phyloP scores from a whole-genome alignment of 2,797 vertebrate genomes.

The Aphelocoma californica region DNA sequence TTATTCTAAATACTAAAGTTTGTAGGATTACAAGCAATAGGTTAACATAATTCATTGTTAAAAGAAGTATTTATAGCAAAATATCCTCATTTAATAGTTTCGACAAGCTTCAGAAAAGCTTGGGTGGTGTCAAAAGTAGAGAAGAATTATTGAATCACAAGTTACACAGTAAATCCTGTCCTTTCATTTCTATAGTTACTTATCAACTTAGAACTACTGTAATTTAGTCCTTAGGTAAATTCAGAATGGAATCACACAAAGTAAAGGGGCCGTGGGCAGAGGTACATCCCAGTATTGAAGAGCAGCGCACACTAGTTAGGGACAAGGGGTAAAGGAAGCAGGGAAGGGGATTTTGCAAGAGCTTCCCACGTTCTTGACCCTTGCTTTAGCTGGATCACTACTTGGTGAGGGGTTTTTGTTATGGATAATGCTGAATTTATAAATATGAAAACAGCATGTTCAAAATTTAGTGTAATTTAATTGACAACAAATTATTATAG shows the following conservation, averaged over 20 bases:
- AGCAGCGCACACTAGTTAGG: neutral
- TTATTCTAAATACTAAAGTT: neutral
- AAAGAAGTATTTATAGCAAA: neutral
- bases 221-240: neutral
- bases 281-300: neutral
- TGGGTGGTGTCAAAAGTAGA: neutral
- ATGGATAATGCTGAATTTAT: neutral
- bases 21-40: neutral
- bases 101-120: neutral
- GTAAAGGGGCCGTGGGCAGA: neutral
- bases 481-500: neutral
- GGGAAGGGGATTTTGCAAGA: neutral
- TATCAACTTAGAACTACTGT: neutral
- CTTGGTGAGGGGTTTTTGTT: neutral
- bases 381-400: neutral
- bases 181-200: neutral
- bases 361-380: neutral
- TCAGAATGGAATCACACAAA: neutral
- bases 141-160: neutral
- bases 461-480: neutral
- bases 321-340: neutral
- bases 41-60: neutral
- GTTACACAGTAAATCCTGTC: neutral
- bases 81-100: neutral
- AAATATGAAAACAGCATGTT: neutral